phyloP scores from a whole-genome alignment of 2,888 invertebrate species.

The Myopa testacea region DNA sequence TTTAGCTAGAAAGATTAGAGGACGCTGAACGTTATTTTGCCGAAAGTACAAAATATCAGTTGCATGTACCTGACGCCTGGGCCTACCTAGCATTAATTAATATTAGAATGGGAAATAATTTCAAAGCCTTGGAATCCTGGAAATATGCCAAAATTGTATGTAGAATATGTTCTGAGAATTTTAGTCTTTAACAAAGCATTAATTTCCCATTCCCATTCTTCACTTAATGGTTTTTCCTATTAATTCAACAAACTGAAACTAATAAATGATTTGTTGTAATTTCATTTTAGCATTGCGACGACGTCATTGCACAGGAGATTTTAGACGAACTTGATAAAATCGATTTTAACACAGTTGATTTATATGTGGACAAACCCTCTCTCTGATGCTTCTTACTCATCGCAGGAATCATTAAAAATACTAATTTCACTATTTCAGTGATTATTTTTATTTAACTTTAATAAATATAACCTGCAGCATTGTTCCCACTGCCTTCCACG shows the following conservation, averaged over 20 bases:
- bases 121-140: constrained; percentile 58
- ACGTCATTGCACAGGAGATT: constrained; percentile 51
- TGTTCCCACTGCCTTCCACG: not conserved
- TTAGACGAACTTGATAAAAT: constrained; percentile 53
- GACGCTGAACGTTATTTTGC: constrained; percentile 52
- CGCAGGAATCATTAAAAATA: not conserved
- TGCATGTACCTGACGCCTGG: constrained; percentile 58
- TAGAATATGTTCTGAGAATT: not conserved
- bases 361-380: constrained; percentile 53
- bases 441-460: constrained; percentile 2
- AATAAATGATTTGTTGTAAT: too few species aligned
- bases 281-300: constrained; percentile 34
- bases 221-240: too few species aligned
- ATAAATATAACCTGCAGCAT: constrained; percentile 30
- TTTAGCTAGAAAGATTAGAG: constrained; percentile 41
- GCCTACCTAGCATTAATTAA: constrained; percentile 58
- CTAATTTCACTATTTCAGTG: not conserved
- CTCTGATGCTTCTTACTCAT: not conserved
- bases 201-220: too few species aligned
- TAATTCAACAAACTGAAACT: too few species aligned
- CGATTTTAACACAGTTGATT: constrained; percentile 50
- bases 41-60: constrained; percentile 47
- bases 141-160: constrained; percentile 58
- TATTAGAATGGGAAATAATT: constrained; percentile 52
- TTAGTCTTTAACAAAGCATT: too few species aligned